Base-by-base conservation (phyloP, 2,113 vertebrate species). In the Trinectes maculatus region DNA sequence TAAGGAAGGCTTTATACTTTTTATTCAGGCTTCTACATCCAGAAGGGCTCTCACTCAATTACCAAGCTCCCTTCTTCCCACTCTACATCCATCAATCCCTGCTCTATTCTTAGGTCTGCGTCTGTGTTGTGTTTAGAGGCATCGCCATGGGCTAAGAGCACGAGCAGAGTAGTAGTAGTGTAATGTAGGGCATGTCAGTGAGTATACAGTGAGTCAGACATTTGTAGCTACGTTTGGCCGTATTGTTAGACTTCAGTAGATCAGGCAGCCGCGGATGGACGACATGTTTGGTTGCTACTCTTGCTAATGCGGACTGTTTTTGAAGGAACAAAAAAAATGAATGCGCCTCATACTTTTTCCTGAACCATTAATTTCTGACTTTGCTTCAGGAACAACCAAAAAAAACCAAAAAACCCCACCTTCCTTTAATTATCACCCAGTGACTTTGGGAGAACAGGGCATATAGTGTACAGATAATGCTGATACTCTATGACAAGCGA, bases 21-120 rank as follows among this genome's bases (percentile, higher is more conserved):
- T 79, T 80, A 80, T 79, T 78, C 74, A 85, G 79, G 73, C 84
- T 18, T 86, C 68, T 77, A 82, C 85, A 80, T 89, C 61, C 82
- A 89, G 80, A 85, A 88, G 79, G 87, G 85, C 79, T 89, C 90
- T 91, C 84, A 89, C 85, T 89, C 90, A 87, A 89, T 92, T 88
- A 90, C 82, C 57, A 69, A 79, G 77, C 58, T 88, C 53, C 71
- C 58, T 79, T 77, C 62, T 56, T 83, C 25, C 53, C 71, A 79
- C 83, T 86, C 70, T 80, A 77, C 79, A 77, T 82, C 74, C 84
- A 74, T 83, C 84, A 79, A 80, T 84, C 79, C 68, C 54, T 70
- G 54, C 58, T 81, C 83, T 92, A 92, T 89, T 93, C 91, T 91
- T 85, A 79, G 91, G 88, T 74, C 75, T 77, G 78, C 1, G 0